Conservation (phyloP, 2,888 invertebrate genomes). For the Saturnia pavonia region DNA sequence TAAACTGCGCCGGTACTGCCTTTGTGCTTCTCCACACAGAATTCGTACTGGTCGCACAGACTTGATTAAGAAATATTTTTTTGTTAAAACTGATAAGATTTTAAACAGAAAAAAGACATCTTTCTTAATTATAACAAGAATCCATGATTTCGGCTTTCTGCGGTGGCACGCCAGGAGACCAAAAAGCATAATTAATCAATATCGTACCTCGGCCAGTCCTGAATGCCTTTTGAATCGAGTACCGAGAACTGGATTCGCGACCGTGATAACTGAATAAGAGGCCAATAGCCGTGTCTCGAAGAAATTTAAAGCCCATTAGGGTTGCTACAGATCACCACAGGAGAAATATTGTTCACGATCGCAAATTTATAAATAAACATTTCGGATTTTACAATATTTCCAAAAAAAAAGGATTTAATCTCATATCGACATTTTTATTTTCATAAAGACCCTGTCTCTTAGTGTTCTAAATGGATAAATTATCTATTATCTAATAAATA, state of each 20-base stretch:
- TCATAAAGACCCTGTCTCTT: no score
- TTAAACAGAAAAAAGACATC: background rate
- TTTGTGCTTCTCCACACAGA: slow-evolving; percentile 55
- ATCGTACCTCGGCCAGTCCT: slow-evolving; percentile 47
- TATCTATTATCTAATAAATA: no score
- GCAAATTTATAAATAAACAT: no score
- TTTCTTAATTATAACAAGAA: slow-evolving; percentile 3
- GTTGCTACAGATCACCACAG: slow-evolving; percentile 25
- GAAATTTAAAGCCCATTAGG: slow-evolving; percentile 56
- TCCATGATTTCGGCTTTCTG: slow-evolving; percentile 10
- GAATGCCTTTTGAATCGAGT: slow-evolving; percentile 62
- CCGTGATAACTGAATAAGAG: slow-evolving; percentile 59
- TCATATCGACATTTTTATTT: no score
- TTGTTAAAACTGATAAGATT: background rate
- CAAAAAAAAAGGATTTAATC: no score
- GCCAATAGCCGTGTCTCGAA: slow-evolving; percentile 59
- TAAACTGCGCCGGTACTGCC: slow-evolving; percentile 55
- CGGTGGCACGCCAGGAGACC: slow-evolving; percentile 11
- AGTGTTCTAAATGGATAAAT: no score
- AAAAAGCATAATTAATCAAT: slow-evolving; percentile 50
- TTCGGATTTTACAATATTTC: background rate
- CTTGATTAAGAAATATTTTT: slow-evolving; percentile 64
- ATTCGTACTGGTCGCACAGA: slow-evolving; percentile 59
- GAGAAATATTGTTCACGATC: background rate
- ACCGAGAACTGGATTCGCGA: slow-evolving; percentile 62